Conservation (phyloP, 2,797 vertebrate species). For the Sebastes taczanowskii region DNA sequence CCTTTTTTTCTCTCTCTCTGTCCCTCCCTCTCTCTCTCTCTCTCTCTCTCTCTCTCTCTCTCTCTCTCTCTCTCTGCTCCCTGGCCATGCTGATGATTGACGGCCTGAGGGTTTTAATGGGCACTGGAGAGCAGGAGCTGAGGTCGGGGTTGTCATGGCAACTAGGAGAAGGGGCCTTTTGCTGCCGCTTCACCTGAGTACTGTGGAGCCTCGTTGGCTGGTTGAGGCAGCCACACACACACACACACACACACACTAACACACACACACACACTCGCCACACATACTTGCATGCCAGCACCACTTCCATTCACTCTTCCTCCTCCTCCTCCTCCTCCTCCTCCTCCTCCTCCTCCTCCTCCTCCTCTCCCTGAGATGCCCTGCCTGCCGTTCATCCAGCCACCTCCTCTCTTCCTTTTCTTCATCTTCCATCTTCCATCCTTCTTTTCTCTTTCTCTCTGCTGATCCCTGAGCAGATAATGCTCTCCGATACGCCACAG, state of each 20-base stretch:
- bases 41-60: slow-evolving; percentile 39
- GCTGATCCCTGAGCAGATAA: slow-evolving; percentile 24
- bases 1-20: slow-evolving; percentile 32
- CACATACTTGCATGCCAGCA: slow-evolving; percentile 61
- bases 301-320: slow-evolving; percentile 64
- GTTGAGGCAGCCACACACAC: slow-evolving; percentile 54
- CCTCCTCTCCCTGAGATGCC: slow-evolving; percentile 30
- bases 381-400: slow-evolving; percentile 45
- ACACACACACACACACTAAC: slow-evolving; percentile 14
- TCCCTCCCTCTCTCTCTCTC: slow-evolving; percentile 46
- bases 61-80: slow-evolving; percentile 65
- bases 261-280: slow-evolving; percentile 27
- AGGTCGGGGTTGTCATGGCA: slow-evolving; percentile 89
- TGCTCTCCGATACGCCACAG: slow-evolving; percentile 21
- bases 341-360: slow-evolving; percentile 9
- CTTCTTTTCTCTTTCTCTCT: slow-evolving; percentile 22
- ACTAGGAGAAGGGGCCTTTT: slow-evolving; percentile 86
- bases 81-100: slow-evolving; percentile 86
- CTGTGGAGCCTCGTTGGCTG: slow-evolving; percentile 75
- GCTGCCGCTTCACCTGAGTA: slow-evolving; percentile 83
- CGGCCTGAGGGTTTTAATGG: slow-evolving; percentile 88
- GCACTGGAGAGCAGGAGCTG: slow-evolving; percentile 86
- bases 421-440: slow-evolving; percentile 9
- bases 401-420: slow-evolving; percentile 27
- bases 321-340: slow-evolving; percentile 47